Conservation (phyloP, 2,888 invertebrate genomes). For the Aphidius colemani region DNA sequence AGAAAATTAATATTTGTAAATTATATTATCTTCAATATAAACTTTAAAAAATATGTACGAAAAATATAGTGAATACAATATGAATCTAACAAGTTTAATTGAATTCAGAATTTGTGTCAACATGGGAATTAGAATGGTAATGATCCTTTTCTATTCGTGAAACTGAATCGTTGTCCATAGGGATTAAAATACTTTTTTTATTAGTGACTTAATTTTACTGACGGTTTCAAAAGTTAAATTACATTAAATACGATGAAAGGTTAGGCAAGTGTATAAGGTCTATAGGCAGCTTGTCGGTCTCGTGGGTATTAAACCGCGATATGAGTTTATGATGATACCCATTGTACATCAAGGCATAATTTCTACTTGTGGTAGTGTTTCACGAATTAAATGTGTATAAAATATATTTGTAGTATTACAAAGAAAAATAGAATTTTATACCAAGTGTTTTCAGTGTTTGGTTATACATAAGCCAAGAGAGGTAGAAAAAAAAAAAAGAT, state of each 20-base stretch:
- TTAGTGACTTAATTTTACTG: constrained; percentile 4
- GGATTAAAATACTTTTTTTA: constrained; percentile 1
- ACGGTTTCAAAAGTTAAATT: constrained; percentile 33
- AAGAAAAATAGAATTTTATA: constrained; percentile 2
- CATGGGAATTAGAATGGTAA: too few species aligned
- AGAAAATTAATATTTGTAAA: too few species aligned
- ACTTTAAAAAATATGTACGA: too few species aligned
- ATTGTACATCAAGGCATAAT: too few species aligned
- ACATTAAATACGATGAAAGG: constrained; percentile 32
- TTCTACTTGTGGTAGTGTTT: neutral
- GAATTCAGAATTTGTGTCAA: too few species aligned
- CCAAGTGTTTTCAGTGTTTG: too few species aligned
- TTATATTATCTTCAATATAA: too few species aligned
- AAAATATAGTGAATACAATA: too few species aligned
- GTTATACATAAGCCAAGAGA: too few species aligned
- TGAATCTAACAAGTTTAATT: too few species aligned
- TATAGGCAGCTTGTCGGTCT: constrained; percentile 7
- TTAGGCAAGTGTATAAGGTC: too few species aligned
- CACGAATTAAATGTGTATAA: constrained; percentile 1
- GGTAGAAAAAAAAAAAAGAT: neutral
- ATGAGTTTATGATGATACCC: constrained; percentile 24
- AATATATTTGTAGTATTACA: constrained; percentile 15
- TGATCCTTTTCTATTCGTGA: too few species aligned
- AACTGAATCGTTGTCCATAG: neutral
- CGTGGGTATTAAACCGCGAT: constrained; percentile 29